phyloP scores from a whole-genome alignment of 2,113 vertebrate species.

The Shinisaurus crocodilurus region DNA sequence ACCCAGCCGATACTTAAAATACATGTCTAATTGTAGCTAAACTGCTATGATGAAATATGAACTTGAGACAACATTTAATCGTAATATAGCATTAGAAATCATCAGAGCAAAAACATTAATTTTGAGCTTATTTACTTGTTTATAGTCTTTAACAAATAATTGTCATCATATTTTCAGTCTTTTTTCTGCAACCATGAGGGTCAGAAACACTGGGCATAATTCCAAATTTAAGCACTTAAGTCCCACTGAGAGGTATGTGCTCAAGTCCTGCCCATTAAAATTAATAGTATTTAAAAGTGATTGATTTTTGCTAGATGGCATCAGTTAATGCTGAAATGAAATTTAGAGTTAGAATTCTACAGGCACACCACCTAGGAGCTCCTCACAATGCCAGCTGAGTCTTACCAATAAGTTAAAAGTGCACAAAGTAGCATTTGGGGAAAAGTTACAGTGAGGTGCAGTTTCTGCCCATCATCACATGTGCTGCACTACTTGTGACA shows the following conservation, averaged over 20 bases:
- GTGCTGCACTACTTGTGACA: background rate
- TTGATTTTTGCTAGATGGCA: background rate
- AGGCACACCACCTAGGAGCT: background rate
- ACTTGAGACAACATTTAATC: background rate
- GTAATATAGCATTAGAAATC: background rate
- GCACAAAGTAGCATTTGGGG: background rate
- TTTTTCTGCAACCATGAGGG: background rate
- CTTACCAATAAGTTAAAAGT: background rate
- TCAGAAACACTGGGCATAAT: background rate
- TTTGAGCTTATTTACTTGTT: too few species aligned
- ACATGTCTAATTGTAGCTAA: background rate
- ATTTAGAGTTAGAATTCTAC: background rate
- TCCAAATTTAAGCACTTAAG: background rate
- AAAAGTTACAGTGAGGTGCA: background rate
- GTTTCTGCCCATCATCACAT: background rate
- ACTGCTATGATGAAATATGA: background rate
- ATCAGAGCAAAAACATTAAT: background rate
- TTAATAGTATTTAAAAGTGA: background rate
- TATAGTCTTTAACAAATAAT: background rate
- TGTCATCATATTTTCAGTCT: background rate
- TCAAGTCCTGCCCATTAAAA: background rate
- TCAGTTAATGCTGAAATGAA: background rate
- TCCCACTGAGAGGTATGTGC: background rate
- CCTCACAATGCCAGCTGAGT: background rate
- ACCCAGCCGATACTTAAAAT: background rate